Conservation (phyloP, 2,113 vertebrate genomes). For the Orycteropus afer region DNA sequence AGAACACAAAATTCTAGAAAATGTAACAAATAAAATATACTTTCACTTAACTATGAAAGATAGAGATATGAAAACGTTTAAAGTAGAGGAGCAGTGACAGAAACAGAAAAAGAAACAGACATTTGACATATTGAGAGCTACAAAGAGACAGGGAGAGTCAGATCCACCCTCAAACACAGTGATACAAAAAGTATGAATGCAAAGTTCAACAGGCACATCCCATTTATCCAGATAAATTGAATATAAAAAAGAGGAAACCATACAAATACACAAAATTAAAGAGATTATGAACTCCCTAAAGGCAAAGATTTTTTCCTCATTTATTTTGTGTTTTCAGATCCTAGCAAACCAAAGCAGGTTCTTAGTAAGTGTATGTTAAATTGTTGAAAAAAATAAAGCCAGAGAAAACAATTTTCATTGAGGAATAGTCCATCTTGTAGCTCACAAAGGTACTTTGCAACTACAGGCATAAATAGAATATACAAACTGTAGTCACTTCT, state of each 20-base stretch:
- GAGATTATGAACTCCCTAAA: slow-evolving; percentile 57
- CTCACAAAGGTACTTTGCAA: background rate
- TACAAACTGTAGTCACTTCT: background rate
- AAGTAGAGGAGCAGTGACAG: background rate
- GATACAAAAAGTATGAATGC: background rate
- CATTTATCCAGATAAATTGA: slow-evolving; percentile 24
- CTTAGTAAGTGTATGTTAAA: slow-evolving; percentile 57
- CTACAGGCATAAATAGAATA: background rate
- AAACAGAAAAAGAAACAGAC: background rate
- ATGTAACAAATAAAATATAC: background rate
- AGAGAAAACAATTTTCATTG: background rate
- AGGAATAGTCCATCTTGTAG: background rate
- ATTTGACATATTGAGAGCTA: background rate
- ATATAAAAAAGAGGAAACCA: background rate
- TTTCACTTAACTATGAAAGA: background rate
- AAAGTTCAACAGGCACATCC: background rate
- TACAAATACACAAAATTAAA: slow-evolving; percentile 45
- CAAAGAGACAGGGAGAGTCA: background rate
- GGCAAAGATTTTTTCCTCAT: slow-evolving; percentile 47
- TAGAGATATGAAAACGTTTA: background rate
- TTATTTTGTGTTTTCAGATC: slow-evolving; percentile 49
- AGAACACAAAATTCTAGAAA: background rate
- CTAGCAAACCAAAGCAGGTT: background rate
- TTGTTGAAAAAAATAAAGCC: background rate
- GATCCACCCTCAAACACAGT: background rate